Evolutionary conservation across 1,140 invertebrate species (phyloP), one percentile per base, ranked within the genome.

Genomic region (Cherax quadricarinatus): DNA sequence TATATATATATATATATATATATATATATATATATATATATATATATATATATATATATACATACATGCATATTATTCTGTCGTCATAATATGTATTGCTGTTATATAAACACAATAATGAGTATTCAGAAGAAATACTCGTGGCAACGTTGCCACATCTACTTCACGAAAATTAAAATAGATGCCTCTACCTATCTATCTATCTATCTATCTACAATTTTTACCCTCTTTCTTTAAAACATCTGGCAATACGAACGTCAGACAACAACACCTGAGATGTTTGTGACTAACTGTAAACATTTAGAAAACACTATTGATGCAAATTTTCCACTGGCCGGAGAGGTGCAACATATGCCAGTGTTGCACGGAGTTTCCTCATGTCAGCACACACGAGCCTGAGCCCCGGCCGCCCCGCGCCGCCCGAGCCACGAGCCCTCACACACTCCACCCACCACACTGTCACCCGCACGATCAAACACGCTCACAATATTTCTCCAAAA

Each of bases 321-420:
- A 41, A 41, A 41, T 41, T 41, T 41, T 41, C 30, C 30, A 41
- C 30, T 41, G 30, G 30, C 30, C 30, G 30, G 30, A 41, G 30
- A 41, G 30, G 30, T 41, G 30, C 30, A 5, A 75, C 70, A 10
- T 75, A 30, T 24, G 70, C 70, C 70, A 12, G 1, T 75, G 70
- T 75, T 24, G 24, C n/a, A 30, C 4, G 70, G 70, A 75, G 70
- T 1, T n/a, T 62, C 82, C 49, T 66, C 41, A 30, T 66, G 82
- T 66, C 73, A 30, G 49, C 82, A 53, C 51, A 70, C 89, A 86
- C 83, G 66, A 70, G 89, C 16, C n/a, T 79, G 41, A 88, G 91
- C 91, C 66, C 91, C 91, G 86, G 83, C 91, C 70, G 91, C 91
- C 91, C 91, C 91, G 80, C 91, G 70, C 91, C 91, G 91, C 79